Percentiles rank a stretch among this genome's conserved stretches.
These are phyloP conservation scores for Sipha flava DNA, from an alignment of 1,140 invertebrate species.

Conservation along the genomic window DNA sequence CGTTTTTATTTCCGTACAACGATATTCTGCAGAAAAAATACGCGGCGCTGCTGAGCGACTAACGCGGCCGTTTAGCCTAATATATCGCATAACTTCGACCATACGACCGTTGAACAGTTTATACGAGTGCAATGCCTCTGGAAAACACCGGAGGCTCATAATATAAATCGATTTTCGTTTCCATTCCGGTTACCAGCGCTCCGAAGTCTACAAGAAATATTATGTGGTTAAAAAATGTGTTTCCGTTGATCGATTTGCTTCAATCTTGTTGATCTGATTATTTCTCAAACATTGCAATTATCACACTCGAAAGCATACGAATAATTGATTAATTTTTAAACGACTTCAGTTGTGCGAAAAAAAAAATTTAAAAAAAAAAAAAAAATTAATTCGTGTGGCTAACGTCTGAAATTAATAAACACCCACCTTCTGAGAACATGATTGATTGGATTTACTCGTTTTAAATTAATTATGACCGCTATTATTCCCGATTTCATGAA, in stretches of 20 bases:
- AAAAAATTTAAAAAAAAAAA: too few species aligned
- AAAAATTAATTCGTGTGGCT: neutral
- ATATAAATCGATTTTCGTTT: neutral
- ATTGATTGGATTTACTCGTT: too few species aligned
- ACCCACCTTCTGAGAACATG: neutral
- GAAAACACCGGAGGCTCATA: neutral
- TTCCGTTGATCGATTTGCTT: neutral
- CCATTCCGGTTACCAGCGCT: neutral
- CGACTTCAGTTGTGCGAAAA: neutral
- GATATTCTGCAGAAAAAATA: too few species aligned
- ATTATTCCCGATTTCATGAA: too few species aligned
- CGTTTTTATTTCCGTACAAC: too few species aligned
- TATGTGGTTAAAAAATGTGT: neutral
- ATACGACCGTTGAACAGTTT: neutral
- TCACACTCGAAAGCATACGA: neutral
- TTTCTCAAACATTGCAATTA: neutral
- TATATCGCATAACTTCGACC: neutral
- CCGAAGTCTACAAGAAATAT: neutral
- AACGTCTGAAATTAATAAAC: neutral
- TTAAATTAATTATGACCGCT: too few species aligned
- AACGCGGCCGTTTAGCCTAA: neutral
- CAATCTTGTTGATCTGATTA: neutral
- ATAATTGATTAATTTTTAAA: neutral
- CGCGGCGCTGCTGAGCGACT: too few species aligned
- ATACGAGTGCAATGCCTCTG: neutral